Conservation (phyloP, 1,140 invertebrate species). For the Heliothis subflexa region DNA sequence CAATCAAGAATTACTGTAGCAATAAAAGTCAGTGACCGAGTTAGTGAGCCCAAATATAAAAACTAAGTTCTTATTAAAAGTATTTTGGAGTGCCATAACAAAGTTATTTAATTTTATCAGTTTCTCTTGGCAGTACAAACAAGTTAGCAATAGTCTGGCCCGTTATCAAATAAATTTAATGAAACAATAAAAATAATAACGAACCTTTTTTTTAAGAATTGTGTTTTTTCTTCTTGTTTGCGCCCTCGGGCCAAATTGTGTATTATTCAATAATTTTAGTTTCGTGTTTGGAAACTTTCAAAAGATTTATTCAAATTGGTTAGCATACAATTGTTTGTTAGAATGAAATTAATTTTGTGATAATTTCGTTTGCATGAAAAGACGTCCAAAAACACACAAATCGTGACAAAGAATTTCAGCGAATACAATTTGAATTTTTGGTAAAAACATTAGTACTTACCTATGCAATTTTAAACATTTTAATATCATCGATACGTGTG, state of each 20-base stretch:
- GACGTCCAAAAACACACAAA: not conserved
- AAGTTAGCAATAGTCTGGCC: not conserved
- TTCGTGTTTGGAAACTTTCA: not conserved
- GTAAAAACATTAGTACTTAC: not conserved
- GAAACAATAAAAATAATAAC: slow-evolving; percentile 41
- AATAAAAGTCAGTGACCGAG: slow-evolving; percentile 18
- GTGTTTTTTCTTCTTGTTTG: not conserved
- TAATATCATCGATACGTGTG: not conserved
- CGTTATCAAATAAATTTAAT: slow-evolving; percentile 46
- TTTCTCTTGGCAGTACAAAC: slow-evolving; percentile 16
- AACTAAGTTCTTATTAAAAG: slow-evolving; percentile 26
- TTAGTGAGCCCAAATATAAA: slow-evolving; percentile 12
- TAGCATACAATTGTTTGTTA: not conserved
- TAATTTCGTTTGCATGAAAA: not conserved
- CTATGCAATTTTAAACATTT: not conserved
- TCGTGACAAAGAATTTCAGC: not conserved
- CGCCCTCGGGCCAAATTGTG: not conserved
- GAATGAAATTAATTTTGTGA: not conserved
- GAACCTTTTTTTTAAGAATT: slow-evolving; percentile 29
- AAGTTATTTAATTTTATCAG: slow-evolving; percentile 44
- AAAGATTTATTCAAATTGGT: not conserved
- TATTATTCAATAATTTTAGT: slow-evolving; percentile 15
- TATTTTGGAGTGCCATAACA: slow-evolving; percentile 9
- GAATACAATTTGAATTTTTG: no score
- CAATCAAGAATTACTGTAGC: not conserved